These are phyloP conservation scores for Spongia lamella DNA, from an alignment of 37 sponge, comb jelly and placozoan genomes.

Conservation along the genomic window DNA sequence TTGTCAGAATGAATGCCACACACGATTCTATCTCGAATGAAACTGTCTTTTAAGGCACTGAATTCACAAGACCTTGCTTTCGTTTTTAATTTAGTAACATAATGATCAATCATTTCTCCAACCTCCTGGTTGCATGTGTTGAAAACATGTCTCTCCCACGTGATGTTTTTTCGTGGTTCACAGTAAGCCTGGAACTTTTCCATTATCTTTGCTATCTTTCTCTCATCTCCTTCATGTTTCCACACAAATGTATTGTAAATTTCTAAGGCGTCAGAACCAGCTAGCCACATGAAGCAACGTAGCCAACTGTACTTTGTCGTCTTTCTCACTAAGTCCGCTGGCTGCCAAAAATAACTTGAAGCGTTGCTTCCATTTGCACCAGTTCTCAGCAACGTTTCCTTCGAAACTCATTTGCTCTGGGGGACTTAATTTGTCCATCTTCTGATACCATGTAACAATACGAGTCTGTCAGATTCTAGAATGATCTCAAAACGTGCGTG, in stretches of 20 bases:
- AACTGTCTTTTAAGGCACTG: conserved; percentile 24
- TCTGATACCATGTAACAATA: too few species aligned
- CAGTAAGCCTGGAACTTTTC: conserved; percentile 37
- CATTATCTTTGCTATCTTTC: background rate
- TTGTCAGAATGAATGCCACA: conserved; percentile 26
- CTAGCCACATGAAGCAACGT: conserved; percentile 30
- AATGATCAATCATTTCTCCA: too few species aligned
- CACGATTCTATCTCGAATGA: conserved; percentile 40
- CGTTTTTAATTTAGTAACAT: too few species aligned
- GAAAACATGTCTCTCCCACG: conserved; percentile 40
- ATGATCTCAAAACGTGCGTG: too few species aligned
- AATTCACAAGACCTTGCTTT: conserved; percentile 32
- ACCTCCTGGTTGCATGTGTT: too few species aligned
- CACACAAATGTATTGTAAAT: conserved; percentile 25
- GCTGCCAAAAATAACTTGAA: conserved; percentile 20
- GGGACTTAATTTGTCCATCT: too few species aligned
- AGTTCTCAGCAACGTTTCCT: conserved; percentile 40
- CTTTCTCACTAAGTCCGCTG: background rate
- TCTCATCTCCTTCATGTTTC: conserved; percentile 1
- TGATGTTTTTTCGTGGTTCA: conserved; percentile 33
- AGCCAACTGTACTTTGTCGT: conserved; percentile 5
- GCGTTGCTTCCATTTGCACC: conserved; percentile 41
- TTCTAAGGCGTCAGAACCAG: too few species aligned
- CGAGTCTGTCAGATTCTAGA: too few species aligned
- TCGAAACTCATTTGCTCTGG: too few species aligned